Evolutionary conservation across 2,113 vertebrate genomes (phyloP), one percentile per base, ranked within the genome.

Genomic region (Morone chrysops): DNA sequence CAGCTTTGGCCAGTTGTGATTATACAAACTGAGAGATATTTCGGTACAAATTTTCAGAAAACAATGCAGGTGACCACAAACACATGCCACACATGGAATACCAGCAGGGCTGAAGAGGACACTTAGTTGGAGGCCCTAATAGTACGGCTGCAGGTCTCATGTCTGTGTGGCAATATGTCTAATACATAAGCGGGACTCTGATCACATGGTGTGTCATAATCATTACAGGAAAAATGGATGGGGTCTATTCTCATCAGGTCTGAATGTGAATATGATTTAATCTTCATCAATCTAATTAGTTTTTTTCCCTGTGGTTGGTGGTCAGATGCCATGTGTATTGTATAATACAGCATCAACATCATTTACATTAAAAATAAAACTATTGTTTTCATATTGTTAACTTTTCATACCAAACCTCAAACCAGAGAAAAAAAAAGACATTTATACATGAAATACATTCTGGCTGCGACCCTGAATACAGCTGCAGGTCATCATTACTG

Each of bases 11-110:
- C 17, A 4, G 3, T n/a, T 18, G 17, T 45, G 22, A 57, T n/a
- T 62, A 2, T 6, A 40, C 18, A 54, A 81, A 45, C 18, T 47
- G 8, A 11, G 38, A 48, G 12, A 71, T 63, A 45, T 31, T 45
- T 56, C 16, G 17, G 22, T 36, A 18, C 22, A 63, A 17, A 72
- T 65, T 54, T 47, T 63, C 43, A 71, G 61, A 45, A 57, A 77
- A 25, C 40, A 47, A 41, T 40, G 18, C 43, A 56, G 9, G 41
- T 43, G 16, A 16, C 50, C 57, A 22, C 25, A 38, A 69, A 53
- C 48, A 69, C 20, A 8, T 22, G 68, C 36, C 20, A 43, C 8
- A 25, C 1, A 25, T 2, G 51, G 0, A 17, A 38, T 36, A 17
- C 31, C 31, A 31, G 57, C 56, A 61, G 36, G 17, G 59, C 59